Conservation (phyloP, 1,140 invertebrate species). For the Drosophila hydei region DNA sequence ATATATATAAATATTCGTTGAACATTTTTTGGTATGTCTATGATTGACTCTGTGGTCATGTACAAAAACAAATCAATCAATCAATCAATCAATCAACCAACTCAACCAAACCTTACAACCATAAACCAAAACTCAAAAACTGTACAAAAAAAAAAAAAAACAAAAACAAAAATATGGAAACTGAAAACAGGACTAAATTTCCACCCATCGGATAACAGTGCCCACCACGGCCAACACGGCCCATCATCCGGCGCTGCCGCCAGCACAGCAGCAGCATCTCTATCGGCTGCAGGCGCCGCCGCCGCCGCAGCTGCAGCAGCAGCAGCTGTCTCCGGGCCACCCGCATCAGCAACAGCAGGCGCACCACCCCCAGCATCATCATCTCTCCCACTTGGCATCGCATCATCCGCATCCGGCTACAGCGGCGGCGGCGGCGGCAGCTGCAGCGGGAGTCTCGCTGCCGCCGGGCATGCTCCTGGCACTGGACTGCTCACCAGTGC, state of each 20-base stretch:
- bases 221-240: slow-evolving; percentile 74
- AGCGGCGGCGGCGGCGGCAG: slow-evolving; percentile 57
- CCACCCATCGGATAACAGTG: slow-evolving; percentile 84
- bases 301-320: slow-evolving; percentile 29
- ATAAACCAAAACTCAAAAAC: slow-evolving; percentile 61
- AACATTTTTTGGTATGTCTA: slow-evolving; percentile 84
- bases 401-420: slow-evolving; percentile 56
- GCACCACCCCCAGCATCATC: slow-evolving; percentile 50
- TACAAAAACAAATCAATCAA: slow-evolving; percentile 73
- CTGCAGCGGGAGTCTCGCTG: slow-evolving; percentile 57
- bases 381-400: slow-evolving; percentile 66
- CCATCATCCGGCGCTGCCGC: slow-evolving; percentile 55
- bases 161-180: slow-evolving; percentile 64
- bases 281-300: slow-evolving; percentile 65
- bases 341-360: slow-evolving; percentile 26
- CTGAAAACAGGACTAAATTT: slow-evolving; percentile 83
- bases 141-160: slow-evolving; percentile 70
- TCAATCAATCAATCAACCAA: slow-evolving; percentile 76
- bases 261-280: slow-evolving; percentile 59
- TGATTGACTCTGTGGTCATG: slow-evolving; percentile 84
- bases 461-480: slow-evolving; percentile 77
- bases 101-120: slow-evolving; percentile 78
- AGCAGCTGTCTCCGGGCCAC: slow-evolving; percentile 26
- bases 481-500: slow-evolving; percentile 86
- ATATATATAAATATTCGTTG: slow-evolving; percentile 84